Percentiles rank a stretch among this genome's conserved stretches.
Conservation (phyloP, 2,113 vertebrate species). For the Prinia subflava region DNA sequence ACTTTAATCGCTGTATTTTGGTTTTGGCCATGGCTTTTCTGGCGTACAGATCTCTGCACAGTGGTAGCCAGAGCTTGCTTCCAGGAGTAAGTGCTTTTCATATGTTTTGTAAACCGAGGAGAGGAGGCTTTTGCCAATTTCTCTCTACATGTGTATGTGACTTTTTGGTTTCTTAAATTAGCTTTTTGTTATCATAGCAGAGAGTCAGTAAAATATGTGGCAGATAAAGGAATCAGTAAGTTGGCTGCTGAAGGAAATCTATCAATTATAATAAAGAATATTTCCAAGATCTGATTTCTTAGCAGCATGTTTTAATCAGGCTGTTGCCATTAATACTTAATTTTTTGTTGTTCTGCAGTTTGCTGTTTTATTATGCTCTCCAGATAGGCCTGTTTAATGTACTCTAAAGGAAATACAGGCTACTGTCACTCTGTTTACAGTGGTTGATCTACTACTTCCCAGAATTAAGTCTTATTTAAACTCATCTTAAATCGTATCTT, state of each 20-base stretch:
- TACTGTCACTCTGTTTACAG: background rate
- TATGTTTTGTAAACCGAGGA: background rate
- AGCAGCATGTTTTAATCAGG: background rate
- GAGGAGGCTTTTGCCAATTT: background rate
- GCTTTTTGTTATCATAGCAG: background rate
- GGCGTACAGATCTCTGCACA: background rate
- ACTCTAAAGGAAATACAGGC: background rate
- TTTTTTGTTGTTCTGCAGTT: background rate
- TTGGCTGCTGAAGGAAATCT: background rate
- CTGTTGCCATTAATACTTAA: background rate
- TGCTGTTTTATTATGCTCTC: background rate
- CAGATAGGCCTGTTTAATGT: background rate
- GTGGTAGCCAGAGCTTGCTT: slow-evolving; percentile 43
- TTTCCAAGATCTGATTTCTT: background rate
- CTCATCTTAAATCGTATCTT: background rate
- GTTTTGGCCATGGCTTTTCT: slow-evolving; percentile 14
- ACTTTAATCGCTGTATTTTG: background rate
- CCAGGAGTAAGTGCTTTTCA: slow-evolving; percentile 36
- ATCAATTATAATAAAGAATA: background rate
- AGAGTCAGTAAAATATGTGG: background rate
- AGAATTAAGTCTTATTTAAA: background rate
- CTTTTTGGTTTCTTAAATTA: background rate
- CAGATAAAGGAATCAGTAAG: background rate
- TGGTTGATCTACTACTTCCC: background rate
- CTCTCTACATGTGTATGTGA: background rate